Conservation (phyloP, 2,797 vertebrate genomes). For the Phoeniculus purpureus region DNA sequence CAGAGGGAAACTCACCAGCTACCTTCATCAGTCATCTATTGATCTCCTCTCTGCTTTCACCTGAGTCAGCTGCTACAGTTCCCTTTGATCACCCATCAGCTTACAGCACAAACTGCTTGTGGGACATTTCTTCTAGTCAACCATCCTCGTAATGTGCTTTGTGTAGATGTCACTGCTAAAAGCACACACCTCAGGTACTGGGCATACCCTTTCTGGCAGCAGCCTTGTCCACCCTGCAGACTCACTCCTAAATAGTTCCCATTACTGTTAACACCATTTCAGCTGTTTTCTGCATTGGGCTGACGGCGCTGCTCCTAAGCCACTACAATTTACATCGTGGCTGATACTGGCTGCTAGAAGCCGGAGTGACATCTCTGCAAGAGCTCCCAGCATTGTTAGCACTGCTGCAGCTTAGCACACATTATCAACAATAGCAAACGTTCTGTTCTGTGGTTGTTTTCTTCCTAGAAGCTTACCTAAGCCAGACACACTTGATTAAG, state of each 20-base stretch:
- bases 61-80: not conserved
- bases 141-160: not conserved
- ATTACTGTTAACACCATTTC: not conserved
- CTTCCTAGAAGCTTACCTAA: constrained; percentile 8
- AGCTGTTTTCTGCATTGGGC: not conserved
- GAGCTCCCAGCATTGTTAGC: not conserved
- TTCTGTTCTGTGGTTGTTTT: not conserved
- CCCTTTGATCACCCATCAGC: not conserved
- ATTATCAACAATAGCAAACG: not conserved
- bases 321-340: not conserved
- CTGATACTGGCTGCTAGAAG: constrained; percentile 15
- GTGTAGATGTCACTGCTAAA: not conserved
- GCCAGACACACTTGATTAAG: not conserved
- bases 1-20: not conserved
- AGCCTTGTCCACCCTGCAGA: not conserved
- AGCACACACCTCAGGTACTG: not conserved
- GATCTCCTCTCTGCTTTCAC: not conserved
- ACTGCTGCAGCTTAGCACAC: not conserved
- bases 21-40: not conserved
- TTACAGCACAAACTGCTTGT: not conserved
- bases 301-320: not conserved
- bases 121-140: not conserved
- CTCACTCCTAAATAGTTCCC: not conserved
- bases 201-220: not conserved
- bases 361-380: not conserved